Percentiles rank a stretch among this genome's conserved stretches.
These are phyloP conservation scores for Montipora foliosa DNA, from an alignment of 64 coral and sea anemone genomes.

Conservation along the genomic window DNA sequence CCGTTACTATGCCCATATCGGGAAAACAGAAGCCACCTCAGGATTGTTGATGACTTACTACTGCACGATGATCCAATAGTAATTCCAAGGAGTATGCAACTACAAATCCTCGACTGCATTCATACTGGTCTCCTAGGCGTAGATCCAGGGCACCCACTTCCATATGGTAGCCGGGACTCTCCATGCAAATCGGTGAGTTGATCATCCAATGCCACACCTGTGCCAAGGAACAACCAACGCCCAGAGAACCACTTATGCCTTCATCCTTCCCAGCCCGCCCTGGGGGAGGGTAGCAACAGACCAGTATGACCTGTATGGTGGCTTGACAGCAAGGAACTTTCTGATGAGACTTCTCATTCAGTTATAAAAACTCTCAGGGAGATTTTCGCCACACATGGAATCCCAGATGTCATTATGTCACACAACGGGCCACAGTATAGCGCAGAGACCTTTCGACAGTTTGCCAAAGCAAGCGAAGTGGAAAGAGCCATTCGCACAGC, in stretches of 20 bases:
- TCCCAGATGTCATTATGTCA: neutral
- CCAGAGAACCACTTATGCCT: neutral
- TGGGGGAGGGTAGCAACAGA: neutral
- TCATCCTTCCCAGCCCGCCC: neutral
- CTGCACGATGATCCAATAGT: conserved; percentile 65
- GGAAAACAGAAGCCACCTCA: too few species aligned
- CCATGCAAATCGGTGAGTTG: neutral
- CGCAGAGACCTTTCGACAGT: neutral
- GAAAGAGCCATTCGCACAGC: too few species aligned
- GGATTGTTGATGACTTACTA: conserved; percentile 44
- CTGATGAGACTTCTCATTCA: neutral
- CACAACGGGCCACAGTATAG: neutral
- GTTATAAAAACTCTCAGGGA: too few species aligned
- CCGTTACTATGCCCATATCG: neutral
- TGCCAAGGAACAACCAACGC: too few species aligned
- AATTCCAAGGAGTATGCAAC: conserved; percentile 47
- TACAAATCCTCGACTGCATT: neutral
- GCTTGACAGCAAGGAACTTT: neutral
- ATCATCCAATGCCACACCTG: too few species aligned
- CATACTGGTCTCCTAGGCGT: too few species aligned
- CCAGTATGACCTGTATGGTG: neutral
- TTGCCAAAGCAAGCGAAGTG: neutral
- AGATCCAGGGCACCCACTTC: neutral
- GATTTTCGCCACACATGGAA: too few species aligned
- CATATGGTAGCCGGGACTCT: neutral